phyloP scores from a whole-genome alignment of 64 coral and sea anemone species.

The Pocillopora verrucosa region DNA sequence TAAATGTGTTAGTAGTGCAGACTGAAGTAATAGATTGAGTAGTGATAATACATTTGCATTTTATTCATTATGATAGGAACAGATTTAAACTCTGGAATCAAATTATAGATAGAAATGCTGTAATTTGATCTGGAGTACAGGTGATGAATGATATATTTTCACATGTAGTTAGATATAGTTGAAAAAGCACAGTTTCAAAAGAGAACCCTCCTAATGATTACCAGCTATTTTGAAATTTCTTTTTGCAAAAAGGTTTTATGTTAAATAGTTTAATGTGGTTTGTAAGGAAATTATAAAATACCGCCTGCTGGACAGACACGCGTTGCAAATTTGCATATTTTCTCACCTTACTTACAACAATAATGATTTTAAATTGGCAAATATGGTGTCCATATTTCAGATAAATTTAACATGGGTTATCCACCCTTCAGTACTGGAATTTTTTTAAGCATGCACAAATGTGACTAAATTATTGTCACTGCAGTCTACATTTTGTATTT shows the following conservation, averaged over 20 bases:
- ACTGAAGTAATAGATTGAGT: too few relatives aligned
- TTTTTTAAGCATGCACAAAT: not conserved
- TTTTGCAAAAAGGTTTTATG: not conserved
- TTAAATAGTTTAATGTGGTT: not conserved
- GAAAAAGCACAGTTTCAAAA: not conserved
- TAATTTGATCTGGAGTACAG: not conserved
- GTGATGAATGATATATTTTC: not conserved
- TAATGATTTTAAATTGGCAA: not conserved
- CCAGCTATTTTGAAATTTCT: too few relatives aligned
- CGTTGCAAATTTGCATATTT: not conserved
- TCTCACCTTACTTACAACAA: not conserved
- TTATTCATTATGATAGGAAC: too few relatives aligned
- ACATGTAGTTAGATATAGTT: not conserved
- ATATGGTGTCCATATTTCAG: too few relatives aligned
- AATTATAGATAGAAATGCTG: too few relatives aligned
- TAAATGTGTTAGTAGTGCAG: too few relatives aligned
- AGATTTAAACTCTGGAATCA: too few relatives aligned
- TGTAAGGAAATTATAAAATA: not conserved
- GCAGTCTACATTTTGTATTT: too few relatives aligned
- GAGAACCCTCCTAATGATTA: not conserved
- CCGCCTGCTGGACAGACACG: conserved; percentile 18
- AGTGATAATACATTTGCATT: too few relatives aligned
- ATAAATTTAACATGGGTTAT: not conserved
- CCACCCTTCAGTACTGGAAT: not conserved
- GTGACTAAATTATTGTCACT: too few relatives aligned